A percentile compares a stretch with the other conserved stretches of the same genome.
phyloP scores from a whole-genome alignment of 2,888 invertebrate genomes.

The Drosophila lacicola region DNA sequence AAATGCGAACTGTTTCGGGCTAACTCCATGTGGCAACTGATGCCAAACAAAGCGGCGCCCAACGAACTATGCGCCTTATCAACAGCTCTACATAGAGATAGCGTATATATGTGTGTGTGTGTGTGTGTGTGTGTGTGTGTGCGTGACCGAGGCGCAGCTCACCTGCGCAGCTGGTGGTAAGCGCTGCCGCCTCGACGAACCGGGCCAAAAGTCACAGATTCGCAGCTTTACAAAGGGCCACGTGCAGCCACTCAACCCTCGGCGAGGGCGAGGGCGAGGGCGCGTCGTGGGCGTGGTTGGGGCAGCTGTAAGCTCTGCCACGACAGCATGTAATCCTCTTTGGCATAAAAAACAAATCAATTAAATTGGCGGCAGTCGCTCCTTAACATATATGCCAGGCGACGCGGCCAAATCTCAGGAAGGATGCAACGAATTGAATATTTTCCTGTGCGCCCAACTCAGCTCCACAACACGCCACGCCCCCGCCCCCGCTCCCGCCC shows the following conservation, averaged over 20 bases:
- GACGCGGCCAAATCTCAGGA: conserved; percentile 69
- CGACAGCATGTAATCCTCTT: conserved; percentile 81
- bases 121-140: background rate
- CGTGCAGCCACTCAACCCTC: conserved; percentile 76
- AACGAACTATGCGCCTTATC: conserved; percentile 8
- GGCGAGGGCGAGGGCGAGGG: background rate
- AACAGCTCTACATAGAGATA: conserved; percentile 9
- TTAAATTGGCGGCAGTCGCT: conserved; percentile 74
- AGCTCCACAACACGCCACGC: too few species aligned
- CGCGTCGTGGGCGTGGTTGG: background rate
- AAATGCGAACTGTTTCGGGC: conserved; percentile 51
- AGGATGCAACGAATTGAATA: conserved; percentile 83
- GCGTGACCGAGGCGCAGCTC: conserved; percentile 43
- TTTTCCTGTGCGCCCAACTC: conserved; percentile 65
- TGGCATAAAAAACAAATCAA: conserved; percentile 85
- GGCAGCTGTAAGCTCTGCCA: conserved; percentile 78
- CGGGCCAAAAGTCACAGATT: conserved; percentile 44
- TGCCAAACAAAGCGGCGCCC: conserved; percentile 20
- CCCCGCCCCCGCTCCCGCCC: too few species aligned
- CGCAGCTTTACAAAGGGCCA: conserved; percentile 54
- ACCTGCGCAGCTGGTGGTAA: conserved; percentile 82
- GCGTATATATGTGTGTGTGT: background rate
- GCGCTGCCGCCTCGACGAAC: conserved; percentile 37
- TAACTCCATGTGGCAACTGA: conserved; percentile 68
- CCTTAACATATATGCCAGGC: conserved; percentile 57